phyloP scores from a whole-genome alignment of 2,888 invertebrate genomes.

The Drosophila mimica region DNA sequence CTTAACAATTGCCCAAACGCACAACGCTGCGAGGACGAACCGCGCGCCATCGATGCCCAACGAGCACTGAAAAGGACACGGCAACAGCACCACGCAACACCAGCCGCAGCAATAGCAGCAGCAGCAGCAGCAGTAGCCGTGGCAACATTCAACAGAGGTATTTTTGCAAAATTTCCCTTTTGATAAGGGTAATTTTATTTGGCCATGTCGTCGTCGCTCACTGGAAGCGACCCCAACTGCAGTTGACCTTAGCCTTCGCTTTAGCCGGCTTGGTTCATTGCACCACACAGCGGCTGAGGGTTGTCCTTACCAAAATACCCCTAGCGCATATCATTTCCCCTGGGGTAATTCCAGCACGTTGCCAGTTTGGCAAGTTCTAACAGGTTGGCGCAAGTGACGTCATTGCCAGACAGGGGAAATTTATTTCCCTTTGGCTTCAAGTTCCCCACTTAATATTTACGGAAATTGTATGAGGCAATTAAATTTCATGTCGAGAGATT shows the following conservation, averaged over 20 bases:
- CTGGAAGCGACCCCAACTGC: slow-evolving; percentile 65
- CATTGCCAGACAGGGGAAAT: slow-evolving; percentile 40
- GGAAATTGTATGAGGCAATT: not conserved
- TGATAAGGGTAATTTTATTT: slow-evolving; percentile 38
- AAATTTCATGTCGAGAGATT: not conserved
- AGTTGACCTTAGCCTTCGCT: slow-evolving; percentile 81
- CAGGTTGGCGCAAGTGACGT: slow-evolving; percentile 72
- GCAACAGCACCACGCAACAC: not conserved
- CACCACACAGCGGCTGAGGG: slow-evolving; percentile 51
- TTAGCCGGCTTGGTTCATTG: slow-evolving; percentile 75
- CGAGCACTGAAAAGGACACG: slow-evolving; percentile 54
- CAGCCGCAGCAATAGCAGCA: not conserved
- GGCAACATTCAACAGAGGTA: slow-evolving; percentile 46
- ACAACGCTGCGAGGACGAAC: slow-evolving; percentile 38
- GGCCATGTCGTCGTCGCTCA: slow-evolving; percentile 42
- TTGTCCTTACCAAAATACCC: slow-evolving; percentile 32
- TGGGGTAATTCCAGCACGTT: slow-evolving; percentile 24
- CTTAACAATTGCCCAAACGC: slow-evolving; percentile 4
- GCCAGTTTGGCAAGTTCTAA: slow-evolving; percentile 40
- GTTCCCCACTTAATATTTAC: not conserved
- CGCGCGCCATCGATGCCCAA: slow-evolving; percentile 63
- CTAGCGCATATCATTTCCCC: slow-evolving; percentile 26
- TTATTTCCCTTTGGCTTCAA: not conserved
- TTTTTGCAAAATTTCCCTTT: slow-evolving; percentile 50
- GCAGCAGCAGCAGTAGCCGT: slow-evolving; percentile 8